phyloP scores from a whole-genome alignment of 2,888 invertebrate species.

The Drosophila testacea region DNA sequence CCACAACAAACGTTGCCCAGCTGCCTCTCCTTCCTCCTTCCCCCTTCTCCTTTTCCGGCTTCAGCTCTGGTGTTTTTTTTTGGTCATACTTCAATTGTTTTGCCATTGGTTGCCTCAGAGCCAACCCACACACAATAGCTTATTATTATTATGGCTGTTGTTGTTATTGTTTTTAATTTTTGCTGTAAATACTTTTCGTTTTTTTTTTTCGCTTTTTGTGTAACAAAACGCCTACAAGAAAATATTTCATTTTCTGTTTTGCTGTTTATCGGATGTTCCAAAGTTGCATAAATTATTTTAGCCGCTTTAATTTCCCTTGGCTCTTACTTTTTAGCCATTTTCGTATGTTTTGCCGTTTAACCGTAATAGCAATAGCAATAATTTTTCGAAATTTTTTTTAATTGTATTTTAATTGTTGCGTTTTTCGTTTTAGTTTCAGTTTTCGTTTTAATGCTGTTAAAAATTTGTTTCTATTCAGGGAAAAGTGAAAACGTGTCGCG shows the following conservation, averaged over 20 bases:
- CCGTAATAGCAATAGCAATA: slow-evolving; percentile 29
- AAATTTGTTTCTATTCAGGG: slow-evolving; percentile 26
- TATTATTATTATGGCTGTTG: slow-evolving; percentile 32
- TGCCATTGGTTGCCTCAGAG: slow-evolving; percentile 63
- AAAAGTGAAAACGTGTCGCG: slow-evolving; percentile 74
- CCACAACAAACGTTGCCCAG: slow-evolving; percentile 50
- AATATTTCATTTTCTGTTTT: slow-evolving; percentile 49
- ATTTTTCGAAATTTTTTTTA: slow-evolving; percentile 60
- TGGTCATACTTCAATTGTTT: slow-evolving; percentile 78
- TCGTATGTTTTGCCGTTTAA: slow-evolving; percentile 44
- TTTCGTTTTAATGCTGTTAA: slow-evolving; percentile 26
- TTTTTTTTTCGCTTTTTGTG: slow-evolving; percentile 37
- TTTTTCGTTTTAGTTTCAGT: slow-evolving; percentile 55
- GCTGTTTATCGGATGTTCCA: slow-evolving; percentile 50
- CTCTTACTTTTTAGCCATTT: slow-evolving; percentile 41
- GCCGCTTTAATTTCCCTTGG: slow-evolving; percentile 31
- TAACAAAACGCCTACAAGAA: slow-evolving; percentile 63
- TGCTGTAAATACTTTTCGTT: slow-evolving; percentile 65
- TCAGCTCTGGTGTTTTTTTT: slow-evolving; percentile 29
- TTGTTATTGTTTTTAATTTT: slow-evolving; percentile 70
- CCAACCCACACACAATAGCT: slow-evolving; percentile 44
- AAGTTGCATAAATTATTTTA: slow-evolving; percentile 72
- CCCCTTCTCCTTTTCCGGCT: neutral
- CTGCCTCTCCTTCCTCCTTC: slow-evolving; percentile 13
- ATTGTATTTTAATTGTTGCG: slow-evolving; percentile 68